Base-by-base conservation (phyloP, 2,888 invertebrate species). In the Entomobrya multifasciata region DNA sequence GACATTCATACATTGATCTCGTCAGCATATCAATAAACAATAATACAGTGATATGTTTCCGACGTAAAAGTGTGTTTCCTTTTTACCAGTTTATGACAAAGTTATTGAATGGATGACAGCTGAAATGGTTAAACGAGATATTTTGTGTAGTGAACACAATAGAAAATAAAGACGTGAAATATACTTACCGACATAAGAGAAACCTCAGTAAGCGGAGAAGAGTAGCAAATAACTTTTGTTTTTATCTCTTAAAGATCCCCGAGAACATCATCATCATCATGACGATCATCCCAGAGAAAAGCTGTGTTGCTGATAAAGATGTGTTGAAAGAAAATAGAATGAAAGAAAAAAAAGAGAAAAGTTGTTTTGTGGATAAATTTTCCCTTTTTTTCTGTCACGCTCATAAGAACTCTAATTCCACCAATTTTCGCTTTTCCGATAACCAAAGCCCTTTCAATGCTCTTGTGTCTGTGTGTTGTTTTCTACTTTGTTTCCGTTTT, bases 371-470 rank as follows among this genome's bases (percentile, higher is more conserved):
- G 76, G 83, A 83, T 83, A 83, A 83, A 77, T 77, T 83, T 36
- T 44, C 36, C 65, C 27, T 70, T 70, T 70, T n/a, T 70, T 47
- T 76, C 76, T 77, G 83, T 77, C 83, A 83, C 83, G 83, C 76
- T 83, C 77, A 65, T 70, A 57, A 78, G 67, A 78, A 67, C 78
- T 84, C 84, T 84, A 78, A 84, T 84, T 84, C 70, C 84, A 78
- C 77, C 84, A 84, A 84, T 84, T 84, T 84, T 84, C 78, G 67
- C 84, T 84, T 84, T 84, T 78, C 78, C 77, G 67, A 67, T 78
- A 70, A 76, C 76, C 49, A 72, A 72, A 72, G 72, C 62, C 60
- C 74, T 74, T 60, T 74, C 36, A 36, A 67, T 74, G 49, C 74
- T 62, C 60, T n/a, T n/a, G n/a, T n/a, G n/a, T n/a, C n/a, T n/a